Evolutionary conservation across 1,140 invertebrate genomes (phyloP).

Genomic region (Tachypleus tridentatus): DNA sequence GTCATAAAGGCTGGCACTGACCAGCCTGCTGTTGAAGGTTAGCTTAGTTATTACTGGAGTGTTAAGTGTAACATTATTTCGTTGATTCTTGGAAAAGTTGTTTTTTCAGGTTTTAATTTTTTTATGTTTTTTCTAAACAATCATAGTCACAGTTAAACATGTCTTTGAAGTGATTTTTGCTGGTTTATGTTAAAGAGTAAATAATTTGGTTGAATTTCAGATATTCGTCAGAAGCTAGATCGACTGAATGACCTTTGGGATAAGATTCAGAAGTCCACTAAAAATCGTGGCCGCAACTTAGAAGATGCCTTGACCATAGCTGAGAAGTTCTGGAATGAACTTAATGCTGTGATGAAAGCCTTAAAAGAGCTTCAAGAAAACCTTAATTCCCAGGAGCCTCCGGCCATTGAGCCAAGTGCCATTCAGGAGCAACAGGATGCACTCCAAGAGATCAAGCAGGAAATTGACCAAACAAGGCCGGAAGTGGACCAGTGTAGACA

Average conservation of each 20-base stretch:
- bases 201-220: slow-evolving; percentile 32
- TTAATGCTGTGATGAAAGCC: slow-evolving; percentile 73
- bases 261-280: slow-evolving; percentile 75
- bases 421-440: slow-evolving; percentile 91
- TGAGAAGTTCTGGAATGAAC: slow-evolving; percentile 89
- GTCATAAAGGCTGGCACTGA: slow-evolving; percentile 77
- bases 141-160: too few relatives aligned
- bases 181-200: too few relatives aligned
- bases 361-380: slow-evolving; percentile 81
- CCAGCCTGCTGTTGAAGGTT: slow-evolving; percentile 71
- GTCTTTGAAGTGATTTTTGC: too few relatives aligned
- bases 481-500: slow-evolving; percentile 82
- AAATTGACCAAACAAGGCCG: slow-evolving; percentile 82
- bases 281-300: slow-evolving; percentile 61
- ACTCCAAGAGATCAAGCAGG: slow-evolving; percentile 75
- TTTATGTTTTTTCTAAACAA: too few relatives aligned
- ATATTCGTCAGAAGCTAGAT: slow-evolving; percentile 86
- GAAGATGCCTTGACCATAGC: slow-evolving; percentile 79
- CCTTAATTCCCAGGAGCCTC: slow-evolving; percentile 73
- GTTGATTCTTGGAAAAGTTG: too few relatives aligned
- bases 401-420: slow-evolving; percentile 76
- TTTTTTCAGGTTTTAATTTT: too few relatives aligned
- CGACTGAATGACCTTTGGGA: slow-evolving; percentile 86
- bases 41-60: slow-evolving; percentile 26
- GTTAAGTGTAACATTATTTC: too few relatives aligned